Evolutionary conservation across 2,113 vertebrate genomes (phyloP).

Genomic region (Gymnorhina tibicen): DNA sequence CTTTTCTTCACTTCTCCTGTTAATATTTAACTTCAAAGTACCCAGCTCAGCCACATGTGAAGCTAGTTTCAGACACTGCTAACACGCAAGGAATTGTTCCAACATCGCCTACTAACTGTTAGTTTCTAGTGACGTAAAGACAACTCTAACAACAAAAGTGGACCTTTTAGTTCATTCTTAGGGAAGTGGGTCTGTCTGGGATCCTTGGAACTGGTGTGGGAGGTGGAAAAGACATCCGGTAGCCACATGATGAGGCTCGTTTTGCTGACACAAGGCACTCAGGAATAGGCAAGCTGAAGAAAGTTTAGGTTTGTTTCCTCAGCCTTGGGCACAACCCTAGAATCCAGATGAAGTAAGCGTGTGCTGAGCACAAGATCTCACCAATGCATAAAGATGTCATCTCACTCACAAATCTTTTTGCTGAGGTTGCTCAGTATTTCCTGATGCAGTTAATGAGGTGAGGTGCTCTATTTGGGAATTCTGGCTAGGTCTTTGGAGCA

Average conservation of each 20-base stretch:
- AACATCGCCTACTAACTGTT: neutral
- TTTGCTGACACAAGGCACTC: slow-evolving; percentile 41
- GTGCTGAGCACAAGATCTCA: neutral
- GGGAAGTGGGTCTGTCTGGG: neutral
- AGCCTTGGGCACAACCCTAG: slow-evolving; percentile 37
- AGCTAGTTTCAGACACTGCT: neutral
- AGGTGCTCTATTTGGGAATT: neutral
- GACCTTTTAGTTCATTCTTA: neutral
- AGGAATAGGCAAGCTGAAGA: slow-evolving; percentile 32
- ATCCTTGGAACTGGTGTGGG: neutral
- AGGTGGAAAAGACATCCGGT: neutral
- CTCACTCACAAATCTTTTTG: slow-evolving; percentile 5
- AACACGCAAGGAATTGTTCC: neutral
- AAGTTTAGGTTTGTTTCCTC: slow-evolving; percentile 48
- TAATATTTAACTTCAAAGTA: neutral
- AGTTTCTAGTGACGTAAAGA: neutral
- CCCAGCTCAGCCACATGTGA: neutral
- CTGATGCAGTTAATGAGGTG: neutral
- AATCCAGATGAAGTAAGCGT: slow-evolving; percentile 23
- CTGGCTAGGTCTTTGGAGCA: neutral
- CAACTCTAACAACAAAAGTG: neutral
- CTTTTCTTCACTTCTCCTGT: neutral
- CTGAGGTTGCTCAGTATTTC: slow-evolving; percentile 2
- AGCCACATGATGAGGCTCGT: neutral
- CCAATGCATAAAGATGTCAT: neutral